Conservation (phyloP, 2,888 invertebrate species). For the Drosophila rellima region DNA sequence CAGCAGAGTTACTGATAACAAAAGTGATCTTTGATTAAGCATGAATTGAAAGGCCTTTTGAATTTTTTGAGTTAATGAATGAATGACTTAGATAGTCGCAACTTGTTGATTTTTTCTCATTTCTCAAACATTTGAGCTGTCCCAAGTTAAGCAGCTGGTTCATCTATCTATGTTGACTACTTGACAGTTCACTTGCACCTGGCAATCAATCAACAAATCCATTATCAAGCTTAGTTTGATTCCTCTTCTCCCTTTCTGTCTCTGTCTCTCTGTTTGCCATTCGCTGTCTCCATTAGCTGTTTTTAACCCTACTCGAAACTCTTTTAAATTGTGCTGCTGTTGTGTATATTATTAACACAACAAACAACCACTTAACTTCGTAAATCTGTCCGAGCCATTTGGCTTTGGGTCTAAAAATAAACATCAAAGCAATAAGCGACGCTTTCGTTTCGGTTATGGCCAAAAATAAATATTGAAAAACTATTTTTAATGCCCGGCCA, state of each 20-base stretch:
- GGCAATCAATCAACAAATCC: conserved; percentile 55
- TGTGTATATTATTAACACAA: conserved; percentile 73
- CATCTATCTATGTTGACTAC: conserved; percentile 37
- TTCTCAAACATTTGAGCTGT: not conserved
- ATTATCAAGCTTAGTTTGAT: conserved; percentile 47
- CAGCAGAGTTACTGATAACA: not conserved
- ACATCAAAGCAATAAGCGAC: conserved; percentile 63
- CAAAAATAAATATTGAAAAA: conserved; percentile 76
- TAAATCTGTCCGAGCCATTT: conserved; percentile 69
- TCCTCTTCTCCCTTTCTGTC: not conserved
- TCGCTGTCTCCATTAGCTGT: conserved; percentile 11
- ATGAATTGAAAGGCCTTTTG: not conserved
- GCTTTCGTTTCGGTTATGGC: conserved; percentile 34
- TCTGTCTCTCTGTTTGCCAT: not conserved
- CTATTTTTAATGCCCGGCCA: conserved; percentile 62
- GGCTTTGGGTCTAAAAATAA: conserved; percentile 65
- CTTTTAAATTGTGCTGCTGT: conserved; percentile 28
- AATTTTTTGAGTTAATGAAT: not conserved
- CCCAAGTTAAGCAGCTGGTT: conserved; percentile 28
- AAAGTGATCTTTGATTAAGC: conserved; percentile 9
- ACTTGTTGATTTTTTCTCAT: conserved; percentile 3
- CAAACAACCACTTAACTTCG: conserved; percentile 75
- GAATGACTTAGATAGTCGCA: conserved; percentile 1
- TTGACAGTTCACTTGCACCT: conserved; percentile 61
- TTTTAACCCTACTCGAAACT: conserved; percentile 33